Conservation (phyloP, 2,113 vertebrate species). For the Atlantisia rogersi region DNA sequence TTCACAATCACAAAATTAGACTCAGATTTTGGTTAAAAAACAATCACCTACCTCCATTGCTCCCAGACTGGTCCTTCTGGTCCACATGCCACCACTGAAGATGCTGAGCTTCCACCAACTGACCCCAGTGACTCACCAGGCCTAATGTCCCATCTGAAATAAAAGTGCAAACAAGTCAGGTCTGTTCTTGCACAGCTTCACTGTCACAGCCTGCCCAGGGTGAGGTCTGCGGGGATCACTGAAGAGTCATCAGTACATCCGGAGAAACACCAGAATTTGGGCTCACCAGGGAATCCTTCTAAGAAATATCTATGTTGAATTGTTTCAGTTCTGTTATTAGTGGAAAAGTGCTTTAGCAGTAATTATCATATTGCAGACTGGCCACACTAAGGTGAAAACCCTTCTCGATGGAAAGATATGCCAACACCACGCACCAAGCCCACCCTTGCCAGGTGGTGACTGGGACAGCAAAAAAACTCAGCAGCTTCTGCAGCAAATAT, state of each 20-base stretch:
- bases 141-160: background rate
- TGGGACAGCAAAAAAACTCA: background rate
- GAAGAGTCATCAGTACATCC: background rate
- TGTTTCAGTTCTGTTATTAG: background rate
- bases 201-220: too few relatives aligned
- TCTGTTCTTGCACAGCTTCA: background rate
- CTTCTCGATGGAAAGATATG: rapidly evolving
- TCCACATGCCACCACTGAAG: background rate
- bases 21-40: rapidly evolving
- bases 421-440: rapidly evolving
- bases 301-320: too few relatives aligned
- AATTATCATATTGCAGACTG: rapidly evolving
- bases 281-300: background rate
- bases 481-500: background rate
- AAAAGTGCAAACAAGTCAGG: background rate
- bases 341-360: background rate
- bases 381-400: too few relatives aligned
- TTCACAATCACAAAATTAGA: background rate
- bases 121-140: rapidly evolving
- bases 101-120: background rate
- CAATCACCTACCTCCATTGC: background rate
- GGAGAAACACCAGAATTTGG: background rate
- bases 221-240: background rate
- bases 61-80: rapidly evolving
- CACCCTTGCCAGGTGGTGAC: background rate